These are phyloP conservation scores for Scaptomyza tumidula DNA, from an alignment of 2,888 invertebrate species.

Conservation along the genomic window DNA sequence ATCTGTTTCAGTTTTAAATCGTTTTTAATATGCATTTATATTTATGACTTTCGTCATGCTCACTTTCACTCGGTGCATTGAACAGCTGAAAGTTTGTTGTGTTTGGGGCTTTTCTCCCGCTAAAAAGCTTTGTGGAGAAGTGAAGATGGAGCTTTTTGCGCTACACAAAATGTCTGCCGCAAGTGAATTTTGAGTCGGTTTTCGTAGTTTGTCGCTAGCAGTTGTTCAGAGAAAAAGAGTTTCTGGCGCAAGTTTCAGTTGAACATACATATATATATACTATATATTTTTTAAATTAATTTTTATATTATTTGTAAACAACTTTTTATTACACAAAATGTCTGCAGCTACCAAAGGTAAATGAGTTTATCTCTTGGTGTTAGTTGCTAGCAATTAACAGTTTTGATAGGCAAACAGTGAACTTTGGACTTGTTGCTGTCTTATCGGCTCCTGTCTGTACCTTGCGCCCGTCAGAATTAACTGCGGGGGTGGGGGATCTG, in stretches of 20 bases:
- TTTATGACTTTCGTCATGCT: neutral
- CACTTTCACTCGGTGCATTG: slow-evolving; percentile 32
- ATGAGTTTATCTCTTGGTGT: neutral
- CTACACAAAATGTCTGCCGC: slow-evolving; percentile 52
- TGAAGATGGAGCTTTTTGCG: slow-evolving; percentile 38
- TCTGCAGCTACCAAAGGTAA: slow-evolving; percentile 81
- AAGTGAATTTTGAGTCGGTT: slow-evolving; percentile 24
- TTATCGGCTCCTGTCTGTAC: slow-evolving; percentile 42
- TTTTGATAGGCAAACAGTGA: slow-evolving; percentile 36
- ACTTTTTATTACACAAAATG: slow-evolving; percentile 58
- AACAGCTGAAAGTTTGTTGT: slow-evolving; percentile 44
- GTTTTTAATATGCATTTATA: neutral
- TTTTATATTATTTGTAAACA: slow-evolving; percentile 8
- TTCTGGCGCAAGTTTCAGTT: neutral
- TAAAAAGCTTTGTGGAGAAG: slow-evolving; percentile 35
- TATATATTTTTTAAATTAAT: slow-evolving; percentile 4
- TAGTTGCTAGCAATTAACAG: neutral
- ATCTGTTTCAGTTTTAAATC: no score
- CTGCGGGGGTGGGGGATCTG: slow-evolving; percentile 15
- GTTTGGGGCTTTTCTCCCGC: slow-evolving; percentile 21
- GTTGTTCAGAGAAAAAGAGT: slow-evolving; percentile 13
- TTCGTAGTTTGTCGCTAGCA: slow-evolving; percentile 29
- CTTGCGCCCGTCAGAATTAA: slow-evolving; percentile 1
- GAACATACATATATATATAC: neutral
- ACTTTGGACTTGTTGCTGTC: slow-evolving; percentile 72